Percentiles rank a stretch among this genome's conserved stretches.
phyloP scores from a whole-genome alignment of 2,113 vertebrate genomes.

The Apteryx mantelli region DNA sequence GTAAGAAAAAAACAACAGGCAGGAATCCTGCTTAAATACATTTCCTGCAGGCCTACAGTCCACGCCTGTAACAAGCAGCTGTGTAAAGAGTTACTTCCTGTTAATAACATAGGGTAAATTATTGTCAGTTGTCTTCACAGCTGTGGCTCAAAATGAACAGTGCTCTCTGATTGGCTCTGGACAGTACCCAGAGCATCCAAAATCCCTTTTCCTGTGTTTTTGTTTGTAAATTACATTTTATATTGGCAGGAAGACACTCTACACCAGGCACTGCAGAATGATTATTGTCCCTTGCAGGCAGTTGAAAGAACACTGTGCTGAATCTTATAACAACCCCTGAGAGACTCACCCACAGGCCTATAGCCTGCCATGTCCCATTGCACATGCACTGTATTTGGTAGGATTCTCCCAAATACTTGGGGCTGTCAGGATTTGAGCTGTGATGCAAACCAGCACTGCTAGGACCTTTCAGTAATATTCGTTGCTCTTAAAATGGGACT shows the following conservation, averaged over 20 bases:
- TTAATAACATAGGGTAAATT: neutral
- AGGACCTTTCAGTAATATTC: neutral
- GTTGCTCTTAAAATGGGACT: neutral
- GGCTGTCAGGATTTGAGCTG: neutral
- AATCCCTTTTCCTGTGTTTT: neutral
- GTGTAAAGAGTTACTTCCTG: conserved; percentile 15
- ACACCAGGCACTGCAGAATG: neutral
- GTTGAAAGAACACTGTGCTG: conserved; percentile 1
- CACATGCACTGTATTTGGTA: neutral
- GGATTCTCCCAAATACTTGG: neutral
- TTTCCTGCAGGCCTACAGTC: conserved; percentile 35
- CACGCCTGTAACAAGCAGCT: neutral
- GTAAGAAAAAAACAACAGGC: conserved; percentile 14
- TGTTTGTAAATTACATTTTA: conserved; percentile 34
- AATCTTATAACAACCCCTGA: neutral
- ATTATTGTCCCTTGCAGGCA: conserved; percentile 19
- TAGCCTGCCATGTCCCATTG: neutral
- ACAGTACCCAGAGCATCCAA: neutral
- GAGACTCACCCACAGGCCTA: neutral
- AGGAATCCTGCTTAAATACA: conserved; percentile 45
- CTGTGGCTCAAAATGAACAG: neutral
- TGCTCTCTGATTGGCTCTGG: neutral
- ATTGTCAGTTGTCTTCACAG: neutral
- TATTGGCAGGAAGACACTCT: neutral
- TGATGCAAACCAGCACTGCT: neutral